These are phyloP conservation scores for Nannospalax galili DNA, from an alignment of 2,113 vertebrate genomes.

Conservation along the genomic window DNA sequence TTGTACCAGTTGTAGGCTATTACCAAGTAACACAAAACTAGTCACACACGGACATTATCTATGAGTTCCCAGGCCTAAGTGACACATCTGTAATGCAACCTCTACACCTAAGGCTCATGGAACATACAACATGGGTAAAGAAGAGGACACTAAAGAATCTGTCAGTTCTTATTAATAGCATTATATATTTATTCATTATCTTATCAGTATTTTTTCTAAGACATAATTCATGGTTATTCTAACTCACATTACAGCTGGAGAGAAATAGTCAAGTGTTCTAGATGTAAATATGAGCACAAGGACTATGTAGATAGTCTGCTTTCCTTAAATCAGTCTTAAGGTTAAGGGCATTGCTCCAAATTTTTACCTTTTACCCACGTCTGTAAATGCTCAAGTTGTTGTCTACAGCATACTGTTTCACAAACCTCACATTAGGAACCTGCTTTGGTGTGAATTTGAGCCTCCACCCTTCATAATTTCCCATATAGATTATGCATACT, in stretches of 20 bases:
- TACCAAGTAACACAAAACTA: too few relatives aligned
- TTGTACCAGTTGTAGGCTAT: too few relatives aligned
- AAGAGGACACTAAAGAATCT: too few relatives aligned
- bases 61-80: too few relatives aligned
- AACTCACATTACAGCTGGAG: not conserved
- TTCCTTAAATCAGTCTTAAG: not conserved
- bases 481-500: not conserved
- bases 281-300: not conserved
- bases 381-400: not conserved
- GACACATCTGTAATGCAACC: too few relatives aligned
- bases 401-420: not conserved
- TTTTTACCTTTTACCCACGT: not conserved
- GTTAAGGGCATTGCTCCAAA: not conserved
- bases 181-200: not conserved
- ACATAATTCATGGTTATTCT: slow-evolving; percentile 1
- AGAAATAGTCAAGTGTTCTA: not conserved
- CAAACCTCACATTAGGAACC: not conserved
- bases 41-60: too few relatives aligned
- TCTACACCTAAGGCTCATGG: too few relatives aligned
- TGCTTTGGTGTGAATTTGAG: not conserved
- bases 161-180: too few relatives aligned
- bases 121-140: too few relatives aligned
- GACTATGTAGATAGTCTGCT: not conserved
- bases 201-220: not conserved
- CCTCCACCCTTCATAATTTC: not conserved